These are phyloP conservation scores for Saccostrea echinata DNA, from an alignment of 1,140 invertebrate species.

Conservation along the genomic window DNA sequence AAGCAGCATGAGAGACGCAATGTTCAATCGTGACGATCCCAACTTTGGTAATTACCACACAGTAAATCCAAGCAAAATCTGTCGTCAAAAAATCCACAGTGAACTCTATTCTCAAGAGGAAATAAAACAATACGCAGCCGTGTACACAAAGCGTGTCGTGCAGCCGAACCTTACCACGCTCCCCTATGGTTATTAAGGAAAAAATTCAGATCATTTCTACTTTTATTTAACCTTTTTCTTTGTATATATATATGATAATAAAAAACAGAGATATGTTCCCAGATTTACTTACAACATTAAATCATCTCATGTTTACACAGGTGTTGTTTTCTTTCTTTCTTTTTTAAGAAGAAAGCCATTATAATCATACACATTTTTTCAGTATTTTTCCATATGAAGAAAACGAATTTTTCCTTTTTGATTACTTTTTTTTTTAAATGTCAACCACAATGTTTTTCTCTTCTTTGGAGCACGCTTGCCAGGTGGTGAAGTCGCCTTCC, in stretches of 20 bases:
- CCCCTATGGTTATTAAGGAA: conserved; percentile 15
- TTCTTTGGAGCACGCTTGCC: neutral
- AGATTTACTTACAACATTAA: neutral
- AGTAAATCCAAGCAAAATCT: neutral
- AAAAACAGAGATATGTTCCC: too few species aligned
- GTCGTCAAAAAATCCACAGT: neutral
- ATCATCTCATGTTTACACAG: neutral
- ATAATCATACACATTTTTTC: neutral
- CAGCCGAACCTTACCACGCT: neutral
- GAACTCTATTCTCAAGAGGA: conserved; percentile 12
- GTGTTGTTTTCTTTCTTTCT: neutral
- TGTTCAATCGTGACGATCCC: neutral
- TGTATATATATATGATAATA: too few species aligned
- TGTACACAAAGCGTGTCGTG: conserved; percentile 5
- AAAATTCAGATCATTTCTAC: too few species aligned
- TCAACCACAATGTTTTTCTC: neutral
- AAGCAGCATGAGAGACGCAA: conserved; percentile 18
- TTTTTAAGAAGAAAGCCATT: neutral
- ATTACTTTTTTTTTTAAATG: neutral
- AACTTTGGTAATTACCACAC: neutral
- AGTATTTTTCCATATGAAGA: neutral
- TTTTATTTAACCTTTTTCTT: too few species aligned
- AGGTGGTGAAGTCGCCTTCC: neutral
- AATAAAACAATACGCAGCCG: neutral
- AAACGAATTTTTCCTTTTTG: neutral